These are phyloP conservation scores for Muntiacus muntjak DNA, from an alignment of 2,113 vertebrate species.

Conservation along the genomic window DNA sequence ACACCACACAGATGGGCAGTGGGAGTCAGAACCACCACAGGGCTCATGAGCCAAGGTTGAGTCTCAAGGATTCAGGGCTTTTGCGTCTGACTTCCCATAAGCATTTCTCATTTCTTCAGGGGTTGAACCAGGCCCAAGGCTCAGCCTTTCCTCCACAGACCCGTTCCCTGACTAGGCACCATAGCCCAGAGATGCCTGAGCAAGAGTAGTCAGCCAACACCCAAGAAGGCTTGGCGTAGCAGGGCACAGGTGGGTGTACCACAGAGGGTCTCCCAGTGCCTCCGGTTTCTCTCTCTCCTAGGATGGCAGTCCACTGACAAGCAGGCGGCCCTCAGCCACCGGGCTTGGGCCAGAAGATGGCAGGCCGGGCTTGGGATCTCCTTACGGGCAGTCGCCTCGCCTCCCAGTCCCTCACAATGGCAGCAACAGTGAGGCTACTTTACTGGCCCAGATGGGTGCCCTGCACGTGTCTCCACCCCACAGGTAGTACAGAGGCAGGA, in stretches of 20 bases:
- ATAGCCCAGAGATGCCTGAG: not conserved
- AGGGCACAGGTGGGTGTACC: not conserved
- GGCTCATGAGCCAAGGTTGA: not conserved
- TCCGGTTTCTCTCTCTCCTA: conserved; percentile 69
- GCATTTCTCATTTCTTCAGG: not conserved
- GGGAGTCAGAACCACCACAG: not conserved
- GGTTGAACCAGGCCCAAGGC: not conserved
- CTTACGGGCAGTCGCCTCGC: conserved; percentile 85
- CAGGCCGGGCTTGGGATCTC: conserved; percentile 79
- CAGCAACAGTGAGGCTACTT: conserved; percentile 75
- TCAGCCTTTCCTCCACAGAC: not conserved
- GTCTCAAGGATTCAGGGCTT: not conserved
- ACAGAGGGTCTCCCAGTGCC: not conserved
- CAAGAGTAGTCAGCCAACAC: not conserved
- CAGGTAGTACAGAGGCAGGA: conserved; percentile 79
- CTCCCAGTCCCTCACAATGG: conserved; percentile 80
- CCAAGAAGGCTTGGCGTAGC: not conserved
- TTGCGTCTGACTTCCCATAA: not conserved
- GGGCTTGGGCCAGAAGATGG: conserved; percentile 81
- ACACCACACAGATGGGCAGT: not conserved
- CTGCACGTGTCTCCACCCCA: conserved; percentile 86
- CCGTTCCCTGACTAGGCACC: not conserved
- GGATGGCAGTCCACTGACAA: conserved; percentile 86
- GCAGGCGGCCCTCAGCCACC: conserved; percentile 78
- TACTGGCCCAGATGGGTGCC: conserved; percentile 87